phyloP scores from a whole-genome alignment of 2,113 vertebrate genomes.

The Atractosteus spatula region DNA sequence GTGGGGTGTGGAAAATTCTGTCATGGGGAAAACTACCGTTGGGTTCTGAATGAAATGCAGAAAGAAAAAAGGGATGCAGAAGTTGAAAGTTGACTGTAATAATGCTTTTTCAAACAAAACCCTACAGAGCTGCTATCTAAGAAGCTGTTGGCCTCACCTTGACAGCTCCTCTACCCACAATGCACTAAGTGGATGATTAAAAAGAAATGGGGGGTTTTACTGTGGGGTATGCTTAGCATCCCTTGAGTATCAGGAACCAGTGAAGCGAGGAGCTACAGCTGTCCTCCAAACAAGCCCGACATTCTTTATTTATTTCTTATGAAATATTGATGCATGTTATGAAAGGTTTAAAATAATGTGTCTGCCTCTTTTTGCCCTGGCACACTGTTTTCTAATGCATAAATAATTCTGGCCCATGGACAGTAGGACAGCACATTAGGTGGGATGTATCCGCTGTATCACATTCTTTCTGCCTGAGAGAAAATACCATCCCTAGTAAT shows the following conservation, averaged over 20 bases:
- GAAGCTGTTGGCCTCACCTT: conserved; percentile 81
- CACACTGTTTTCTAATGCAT: conserved; percentile 97
- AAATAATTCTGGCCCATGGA: conserved; percentile 91
- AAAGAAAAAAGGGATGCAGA: conserved; percentile 22
- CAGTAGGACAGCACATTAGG: conserved; percentile 80
- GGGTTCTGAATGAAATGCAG: conserved; percentile 17
- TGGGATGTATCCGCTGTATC: conserved; percentile 86
- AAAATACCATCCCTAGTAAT: conserved; percentile 98
- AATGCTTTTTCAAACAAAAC: conserved; percentile 41
- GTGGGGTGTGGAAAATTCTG: not conserved
- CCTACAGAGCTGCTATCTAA: conserved; percentile 29
- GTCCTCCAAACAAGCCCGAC: conserved; percentile 97
- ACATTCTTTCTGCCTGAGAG: conserved; percentile 99
- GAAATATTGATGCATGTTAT: conserved; percentile 99
- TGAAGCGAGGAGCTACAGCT: conserved; percentile 95
- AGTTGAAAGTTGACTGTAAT: conserved; percentile 36
- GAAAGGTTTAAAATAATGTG: conserved; percentile 99
- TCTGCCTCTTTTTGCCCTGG: conserved; percentile 78
- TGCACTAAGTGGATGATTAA: conserved; percentile 99
- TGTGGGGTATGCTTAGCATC: conserved; percentile 85
- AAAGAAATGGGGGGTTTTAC: conserved; percentile 98
- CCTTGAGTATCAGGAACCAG: conserved; percentile 81
- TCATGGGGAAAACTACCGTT: not conserved
- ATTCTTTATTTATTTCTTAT: conserved; percentile 99
- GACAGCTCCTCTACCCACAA: conserved; percentile 88